Evolutionary conservation across 2,113 vertebrate genomes (phyloP), one percentile per base, ranked within the genome.

Genomic region (Oncorhynchus nerka): DNA sequence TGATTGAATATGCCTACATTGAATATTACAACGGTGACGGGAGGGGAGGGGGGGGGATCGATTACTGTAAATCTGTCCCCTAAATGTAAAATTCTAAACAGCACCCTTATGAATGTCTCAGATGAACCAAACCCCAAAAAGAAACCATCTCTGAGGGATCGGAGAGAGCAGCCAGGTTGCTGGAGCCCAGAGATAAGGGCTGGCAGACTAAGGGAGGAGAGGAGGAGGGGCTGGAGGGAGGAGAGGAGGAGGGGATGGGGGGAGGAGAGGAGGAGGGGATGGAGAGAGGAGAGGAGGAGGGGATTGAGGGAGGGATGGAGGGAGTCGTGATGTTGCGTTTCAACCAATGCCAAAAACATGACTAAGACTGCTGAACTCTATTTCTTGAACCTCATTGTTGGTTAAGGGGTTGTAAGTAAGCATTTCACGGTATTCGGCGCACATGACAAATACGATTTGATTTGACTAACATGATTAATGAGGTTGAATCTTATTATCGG

Each of bases 131-230:
- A 55, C 16, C 15, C 3, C 51, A 19, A 55, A 55, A 55, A 55
- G 51, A 55, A 55, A 55, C 12, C 8, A 9, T 45, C 39, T 45
- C 39, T 45, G 55, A 57, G 76, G 77, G 71, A 70, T 70, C 69
- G 66, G 72, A 78, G 67, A 66, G 72, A 76, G 67, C 75, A 20
- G 78, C 26, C 76, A 76, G 79, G 82, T 45, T 71, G 77, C 85
- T 87, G 81, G 62, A 3, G 45, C 77, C 70, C n/a, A 20, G 74
- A 81, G 86, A 87, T 87, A 88, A 83, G 79, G 30, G 22, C 64
- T 26, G 26, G 22, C 24, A 26, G 22, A 24, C 26, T 28, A 5
- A 28, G 11, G 62, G 22, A 62, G 71, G 49, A 51, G 49, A 30
- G 30, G 51, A 34, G 32, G 34, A 7, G 6, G 34, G 34, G 34